Percentiles rank a stretch among this genome's conserved stretches.
phyloP scores from a whole-genome alignment of 2,888 invertebrate genomes.

The Harmothoe impar region DNA sequence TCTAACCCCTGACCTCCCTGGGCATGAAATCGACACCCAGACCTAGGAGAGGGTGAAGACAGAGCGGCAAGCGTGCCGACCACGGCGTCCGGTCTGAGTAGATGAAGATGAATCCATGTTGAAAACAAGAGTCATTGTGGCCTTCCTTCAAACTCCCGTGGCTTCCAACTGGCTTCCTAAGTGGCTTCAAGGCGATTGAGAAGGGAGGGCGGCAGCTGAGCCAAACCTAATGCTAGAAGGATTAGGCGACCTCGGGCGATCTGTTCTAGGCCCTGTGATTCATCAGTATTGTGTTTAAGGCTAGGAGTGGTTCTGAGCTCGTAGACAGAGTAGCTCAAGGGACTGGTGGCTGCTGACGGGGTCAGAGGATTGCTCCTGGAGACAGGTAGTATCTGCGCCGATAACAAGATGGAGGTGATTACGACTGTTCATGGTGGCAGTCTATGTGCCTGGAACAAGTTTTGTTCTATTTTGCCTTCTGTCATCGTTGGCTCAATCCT shows the following conservation, averaged over 20 bases:
- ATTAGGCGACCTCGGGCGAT: neutral
- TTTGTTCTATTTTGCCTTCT: too few relatives aligned
- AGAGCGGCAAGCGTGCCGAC: neutral
- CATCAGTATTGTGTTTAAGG: neutral
- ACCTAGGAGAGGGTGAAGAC: neutral
- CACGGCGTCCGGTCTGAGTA: neutral
- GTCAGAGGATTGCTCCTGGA: neutral
- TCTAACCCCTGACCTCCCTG: constrained; percentile 26
- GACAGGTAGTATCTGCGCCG: neutral
- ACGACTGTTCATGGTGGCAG: too few relatives aligned
- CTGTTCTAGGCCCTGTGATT: neutral
- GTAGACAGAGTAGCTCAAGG: too few relatives aligned
- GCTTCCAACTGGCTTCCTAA: constrained; percentile 19
- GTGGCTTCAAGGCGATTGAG: constrained; percentile 36
- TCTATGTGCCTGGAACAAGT: too few relatives aligned
- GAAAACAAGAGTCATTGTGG: constrained; percentile 25
- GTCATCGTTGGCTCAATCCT: too few relatives aligned
- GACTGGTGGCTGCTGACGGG: neutral
- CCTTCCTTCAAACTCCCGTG: neutral
- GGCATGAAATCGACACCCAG: constrained; percentile 29
- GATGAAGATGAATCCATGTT: neutral
- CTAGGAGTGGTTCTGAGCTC: neutral
- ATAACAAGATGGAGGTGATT: too few relatives aligned
- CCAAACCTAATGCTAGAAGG: constrained; percentile 4
- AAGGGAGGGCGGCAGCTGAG: neutral